These are phyloP conservation scores for Carlito syrichta DNA, from an alignment of 2,113 vertebrate species.

Conservation along the genomic window DNA sequence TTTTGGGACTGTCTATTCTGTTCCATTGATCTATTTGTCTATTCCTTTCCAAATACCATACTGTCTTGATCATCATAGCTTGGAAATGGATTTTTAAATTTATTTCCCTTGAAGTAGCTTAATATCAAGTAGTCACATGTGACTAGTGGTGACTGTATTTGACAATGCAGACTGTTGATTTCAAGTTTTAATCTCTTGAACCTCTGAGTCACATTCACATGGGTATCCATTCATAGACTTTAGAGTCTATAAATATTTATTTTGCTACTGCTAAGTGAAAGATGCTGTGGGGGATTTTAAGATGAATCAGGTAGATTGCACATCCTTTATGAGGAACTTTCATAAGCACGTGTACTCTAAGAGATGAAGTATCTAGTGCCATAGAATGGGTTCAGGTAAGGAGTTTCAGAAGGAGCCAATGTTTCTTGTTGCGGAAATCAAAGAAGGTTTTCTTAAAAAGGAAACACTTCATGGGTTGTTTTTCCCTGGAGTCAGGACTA, in stretches of 20 bases:
- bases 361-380: neutral
- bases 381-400: neutral
- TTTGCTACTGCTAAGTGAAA: neutral
- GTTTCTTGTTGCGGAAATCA: neutral
- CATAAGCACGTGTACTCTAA: neutral
- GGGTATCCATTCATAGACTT: neutral
- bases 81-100: slow-evolving; percentile 2
- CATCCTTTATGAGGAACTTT: neutral
- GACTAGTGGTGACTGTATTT: neutral
- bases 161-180: neutral
- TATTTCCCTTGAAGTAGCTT: neutral
- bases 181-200: slow-evolving; percentile 22
- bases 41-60: neutral
- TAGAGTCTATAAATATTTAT: neutral
- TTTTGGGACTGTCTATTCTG: neutral
- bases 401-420: neutral
- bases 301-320: neutral
- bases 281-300: neutral
- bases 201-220: neutral
- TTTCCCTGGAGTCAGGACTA: neutral
- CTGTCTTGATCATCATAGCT: neutral
- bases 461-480: neutral
- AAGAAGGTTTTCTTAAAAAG: neutral
- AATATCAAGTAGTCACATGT: neutral
- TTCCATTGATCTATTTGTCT: neutral